phyloP scores from a whole-genome alignment of 1,140 invertebrate species.

The Onthophagus taurus region DNA sequence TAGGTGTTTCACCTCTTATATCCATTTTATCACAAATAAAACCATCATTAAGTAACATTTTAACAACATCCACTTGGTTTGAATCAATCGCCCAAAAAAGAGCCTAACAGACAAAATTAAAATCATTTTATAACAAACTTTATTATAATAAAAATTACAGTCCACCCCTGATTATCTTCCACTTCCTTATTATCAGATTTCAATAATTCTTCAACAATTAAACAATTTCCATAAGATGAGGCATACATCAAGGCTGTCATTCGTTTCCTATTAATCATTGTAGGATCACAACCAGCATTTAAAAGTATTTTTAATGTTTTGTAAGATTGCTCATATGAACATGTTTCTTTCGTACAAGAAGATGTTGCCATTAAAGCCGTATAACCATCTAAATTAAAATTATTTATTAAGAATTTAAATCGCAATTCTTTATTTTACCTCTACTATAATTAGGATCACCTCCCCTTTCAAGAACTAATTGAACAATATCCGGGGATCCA shows the following conservation, averaged over 20 bases:
- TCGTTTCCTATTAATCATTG: slow-evolving; percentile 37
- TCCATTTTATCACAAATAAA: slow-evolving; percentile 34
- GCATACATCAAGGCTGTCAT: slow-evolving; percentile 42
- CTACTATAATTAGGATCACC: slow-evolving; percentile 25
- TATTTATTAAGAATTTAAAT: neutral
- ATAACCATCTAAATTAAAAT: slow-evolving; percentile 19
- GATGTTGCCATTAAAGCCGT: slow-evolving; percentile 29
- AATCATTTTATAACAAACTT: slow-evolving; percentile 1
- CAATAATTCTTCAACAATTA: slow-evolving; percentile 35
- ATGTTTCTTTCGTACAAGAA: slow-evolving; percentile 22
- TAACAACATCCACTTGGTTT: slow-evolving; percentile 36
- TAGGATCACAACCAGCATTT: slow-evolving; percentile 32
- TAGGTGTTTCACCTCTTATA: slow-evolving; percentile 36
- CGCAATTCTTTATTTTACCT: slow-evolving; percentile 19
- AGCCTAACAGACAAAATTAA: slow-evolving; percentile 22
- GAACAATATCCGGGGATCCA: slow-evolving; percentile 22
- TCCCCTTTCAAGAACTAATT: slow-evolving; percentile 21
- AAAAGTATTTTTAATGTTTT: slow-evolving; percentile 23
- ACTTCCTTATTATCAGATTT: slow-evolving; percentile 34
- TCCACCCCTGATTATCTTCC: slow-evolving; percentile 41
- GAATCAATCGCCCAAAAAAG: slow-evolving; percentile 43
- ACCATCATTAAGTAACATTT: slow-evolving; percentile 35
- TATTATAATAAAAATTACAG: slow-evolving; percentile 23
- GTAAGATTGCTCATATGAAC: slow-evolving; percentile 20
- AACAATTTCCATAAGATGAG: slow-evolving; percentile 36